These are phyloP conservation scores for Neotoma lepida DNA, from an alignment of 2,113 vertebrate genomes.

Conservation along the genomic window DNA sequence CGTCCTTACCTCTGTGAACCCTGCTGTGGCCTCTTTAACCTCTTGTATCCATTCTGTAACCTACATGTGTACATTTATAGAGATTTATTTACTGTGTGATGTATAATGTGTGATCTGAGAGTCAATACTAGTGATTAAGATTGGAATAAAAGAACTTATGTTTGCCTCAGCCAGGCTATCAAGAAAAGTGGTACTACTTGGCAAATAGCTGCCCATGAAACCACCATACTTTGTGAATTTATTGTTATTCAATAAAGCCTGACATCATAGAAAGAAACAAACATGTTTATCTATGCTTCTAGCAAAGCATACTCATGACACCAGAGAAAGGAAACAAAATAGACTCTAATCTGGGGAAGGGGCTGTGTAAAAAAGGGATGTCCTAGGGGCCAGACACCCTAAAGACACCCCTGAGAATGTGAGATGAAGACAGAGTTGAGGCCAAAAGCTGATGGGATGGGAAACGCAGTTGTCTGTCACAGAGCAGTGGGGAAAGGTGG, in stretches of 20 bases:
- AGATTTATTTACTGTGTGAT: not conserved
- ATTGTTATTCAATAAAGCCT: not conserved
- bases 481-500: not conserved
- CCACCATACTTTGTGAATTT: not conserved
- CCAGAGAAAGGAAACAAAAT: constrained; percentile 23
- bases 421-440: not conserved
- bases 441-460: not conserved
- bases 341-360: not conserved
- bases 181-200: not conserved
- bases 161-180: not conserved
- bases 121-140: not conserved
- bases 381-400: not conserved
- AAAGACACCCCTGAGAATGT: not conserved
- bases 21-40: not conserved
- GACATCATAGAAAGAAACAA: not conserved
- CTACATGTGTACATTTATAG: not conserved
- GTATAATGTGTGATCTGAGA: not conserved
- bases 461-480: not conserved
- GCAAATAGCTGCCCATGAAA: not conserved
- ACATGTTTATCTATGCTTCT: not conserved
- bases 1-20: not conserved
- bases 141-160: not conserved
- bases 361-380: not conserved
- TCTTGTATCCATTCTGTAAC: not conserved
- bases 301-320: not conserved